Conservation (phyloP, 2,797 vertebrate genomes). For the Phrynocephalus guinanensis region DNA sequence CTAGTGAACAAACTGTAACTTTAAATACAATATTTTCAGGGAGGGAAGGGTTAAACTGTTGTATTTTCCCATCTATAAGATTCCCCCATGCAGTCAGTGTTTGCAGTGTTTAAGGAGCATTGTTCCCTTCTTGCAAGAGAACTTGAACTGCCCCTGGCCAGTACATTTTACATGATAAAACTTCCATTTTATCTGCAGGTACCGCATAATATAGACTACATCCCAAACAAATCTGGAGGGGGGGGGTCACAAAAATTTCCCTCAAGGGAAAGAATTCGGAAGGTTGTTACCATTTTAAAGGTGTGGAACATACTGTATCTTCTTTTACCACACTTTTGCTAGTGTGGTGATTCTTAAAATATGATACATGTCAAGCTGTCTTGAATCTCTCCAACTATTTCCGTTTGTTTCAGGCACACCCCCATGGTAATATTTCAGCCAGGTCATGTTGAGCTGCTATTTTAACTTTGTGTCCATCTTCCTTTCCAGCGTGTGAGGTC, state of each 20-base stretch:
- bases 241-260: background rate
- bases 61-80: no score
- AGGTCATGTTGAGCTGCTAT: slow-evolving; percentile 13
- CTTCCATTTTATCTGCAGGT: background rate
- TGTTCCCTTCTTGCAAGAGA: no score
- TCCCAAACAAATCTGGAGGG: background rate
- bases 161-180: background rate
- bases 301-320: background rate
- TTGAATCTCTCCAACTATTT: background rate
- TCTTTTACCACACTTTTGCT: background rate
- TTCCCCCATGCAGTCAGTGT: no score
- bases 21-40: no score
- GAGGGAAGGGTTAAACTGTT: no score
- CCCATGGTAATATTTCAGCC: slow-evolving; percentile 27
- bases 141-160: no score
- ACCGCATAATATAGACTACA: no score
- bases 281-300: background rate
- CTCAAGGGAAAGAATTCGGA: no score
- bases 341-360: background rate
- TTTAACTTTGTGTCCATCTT: slow-evolving; percentile 46
- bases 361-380: background rate
- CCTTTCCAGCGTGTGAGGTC: slow-evolving; percentile 12
- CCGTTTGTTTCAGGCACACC: slow-evolving; percentile 37
- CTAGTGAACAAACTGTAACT: no score
- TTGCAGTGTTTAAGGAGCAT: no score